Conservation (phyloP, 2,113 vertebrate species). For the Rana temporaria region DNA sequence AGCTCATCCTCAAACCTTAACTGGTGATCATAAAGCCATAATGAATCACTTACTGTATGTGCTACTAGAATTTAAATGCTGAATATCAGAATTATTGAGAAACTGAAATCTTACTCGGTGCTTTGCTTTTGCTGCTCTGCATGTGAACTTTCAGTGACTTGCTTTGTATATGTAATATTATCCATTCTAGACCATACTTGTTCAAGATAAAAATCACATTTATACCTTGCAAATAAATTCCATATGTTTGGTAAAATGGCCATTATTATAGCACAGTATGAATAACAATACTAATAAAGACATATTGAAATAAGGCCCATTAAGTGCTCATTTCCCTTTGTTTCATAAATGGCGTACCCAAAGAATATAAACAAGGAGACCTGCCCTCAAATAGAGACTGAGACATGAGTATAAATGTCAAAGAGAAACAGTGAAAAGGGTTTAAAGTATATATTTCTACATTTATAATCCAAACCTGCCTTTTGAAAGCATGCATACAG, state of each 20-base stretch:
- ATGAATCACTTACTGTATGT: too few species aligned
- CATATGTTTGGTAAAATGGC: constrained; percentile 46
- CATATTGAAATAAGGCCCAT: constrained; percentile 15
- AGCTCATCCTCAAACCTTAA: too few species aligned
- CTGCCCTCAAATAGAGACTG: neutral
- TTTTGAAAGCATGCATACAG: too few species aligned
- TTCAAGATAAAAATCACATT: constrained; percentile 53
- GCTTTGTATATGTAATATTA: constrained; percentile 29
- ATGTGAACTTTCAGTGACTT: constrained; percentile 40
- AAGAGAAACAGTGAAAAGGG: too few species aligned
- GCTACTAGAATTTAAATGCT: too few species aligned
- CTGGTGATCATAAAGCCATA: too few species aligned
- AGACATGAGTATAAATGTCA: too few species aligned
- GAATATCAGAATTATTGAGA: too few species aligned
- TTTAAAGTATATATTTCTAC: too few species aligned
- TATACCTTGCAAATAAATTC: constrained; percentile 52
- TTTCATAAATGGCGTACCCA: neutral
- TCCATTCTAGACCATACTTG: constrained; percentile 14
- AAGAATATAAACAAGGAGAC: neutral
- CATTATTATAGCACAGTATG: constrained; percentile 34
- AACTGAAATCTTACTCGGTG: neutral
- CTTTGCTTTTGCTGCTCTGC: neutral
- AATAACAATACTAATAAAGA: constrained; percentile 27
- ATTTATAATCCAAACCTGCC: too few species aligned
- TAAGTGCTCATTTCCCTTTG: constrained; percentile 33